Percentiles rank a stretch among this genome's conserved stretches.
Evolutionary conservation across 2,888 invertebrate species (phyloP).

Genomic region (Scotopteryx bipunctaria): DNA sequence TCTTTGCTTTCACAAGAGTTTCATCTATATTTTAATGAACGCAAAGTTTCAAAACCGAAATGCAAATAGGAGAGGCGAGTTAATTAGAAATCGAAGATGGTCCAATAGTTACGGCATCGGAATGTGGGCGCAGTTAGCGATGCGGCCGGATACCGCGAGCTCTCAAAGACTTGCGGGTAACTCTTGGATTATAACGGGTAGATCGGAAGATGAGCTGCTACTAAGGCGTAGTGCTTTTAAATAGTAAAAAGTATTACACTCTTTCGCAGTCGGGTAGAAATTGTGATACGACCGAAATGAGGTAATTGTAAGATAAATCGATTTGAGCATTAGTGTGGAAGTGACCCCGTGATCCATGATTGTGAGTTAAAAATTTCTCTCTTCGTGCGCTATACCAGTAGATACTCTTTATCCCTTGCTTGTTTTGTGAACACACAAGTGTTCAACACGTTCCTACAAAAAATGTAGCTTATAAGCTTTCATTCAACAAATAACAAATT

Average conservation of each 20-base stretch:
- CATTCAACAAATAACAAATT: conserved; percentile 13
- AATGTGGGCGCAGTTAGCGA: neutral
- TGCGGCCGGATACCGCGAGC: conserved; percentile 11
- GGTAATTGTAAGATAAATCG: too few species aligned
- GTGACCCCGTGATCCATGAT: too few species aligned
- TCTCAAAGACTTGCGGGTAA: neutral
- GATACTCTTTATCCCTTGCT: too few species aligned
- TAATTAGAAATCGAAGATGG: conserved; percentile 24
- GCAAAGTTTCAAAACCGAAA: conserved; percentile 10
- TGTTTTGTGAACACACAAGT: too few species aligned
- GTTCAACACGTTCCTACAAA: too few species aligned
- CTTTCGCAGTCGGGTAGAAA: neutral
- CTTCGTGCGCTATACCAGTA: too few species aligned
- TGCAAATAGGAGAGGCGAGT: conserved; percentile 14
- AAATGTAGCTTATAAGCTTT: neutral
- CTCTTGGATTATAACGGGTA: neutral
- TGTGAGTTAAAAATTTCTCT: too few species aligned
- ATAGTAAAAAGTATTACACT: neutral
- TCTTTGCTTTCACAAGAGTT: too few species aligned
- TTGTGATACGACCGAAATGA: too few species aligned
- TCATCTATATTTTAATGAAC: neutral
- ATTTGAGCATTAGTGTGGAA: too few species aligned
- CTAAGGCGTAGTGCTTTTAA: neutral
- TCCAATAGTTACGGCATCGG: conserved; percentile 6
- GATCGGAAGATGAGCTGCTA: neutral